Base-by-base conservation (phyloP, 1,140 invertebrate species). In the Armadillidium nasatum region DNA sequence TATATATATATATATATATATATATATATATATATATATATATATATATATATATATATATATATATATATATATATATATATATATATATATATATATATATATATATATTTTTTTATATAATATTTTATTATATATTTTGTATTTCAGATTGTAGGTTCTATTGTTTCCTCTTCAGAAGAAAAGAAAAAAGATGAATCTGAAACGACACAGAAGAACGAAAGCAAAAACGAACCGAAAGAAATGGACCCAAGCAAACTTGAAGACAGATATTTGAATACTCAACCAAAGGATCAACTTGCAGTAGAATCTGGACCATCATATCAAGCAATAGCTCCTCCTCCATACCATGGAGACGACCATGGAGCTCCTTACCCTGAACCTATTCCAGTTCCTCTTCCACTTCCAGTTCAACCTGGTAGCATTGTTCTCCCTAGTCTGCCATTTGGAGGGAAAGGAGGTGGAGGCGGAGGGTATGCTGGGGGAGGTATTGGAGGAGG, bases 371-470 rank as follows among this genome's bases (percentile, higher is more conserved):
- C 44, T 46, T 43, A 46, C 22, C 73, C 70, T 3, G 46, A 22
- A 33, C 68, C 79, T 7, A 78, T 80, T 33, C 79, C 79, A 0
- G 72, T 80, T 19, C 79, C 79, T 1, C 43, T 80, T 22, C 71
- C 74, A 0, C 44, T 80, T 10, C 72, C 79, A 10, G 79, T 78
- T 7, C 73, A 78, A n/a, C 79, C 79, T 10, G 79, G 79, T 19
- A 74, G 66, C 23, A 73, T 80, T 45, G 75, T 80, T 4, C 66
- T 80, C 3, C 79, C 79, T 10, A 66, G 45, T 19, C 76, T 44
- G 9, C 76, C 79, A 11, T 68, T 68, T 19, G 15, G 50, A 10
- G 7, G 21, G 9, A 15, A 13, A 11, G 22, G 19, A 11, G 33
- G 45, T n/a, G 9, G 21, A 43, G 19, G n/a, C 21, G 60, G 68